Evolutionary conservation across 2,888 invertebrate species (phyloP), one percentile per base, ranked within the genome.

Genomic region (Tridacna gigas): DNA sequence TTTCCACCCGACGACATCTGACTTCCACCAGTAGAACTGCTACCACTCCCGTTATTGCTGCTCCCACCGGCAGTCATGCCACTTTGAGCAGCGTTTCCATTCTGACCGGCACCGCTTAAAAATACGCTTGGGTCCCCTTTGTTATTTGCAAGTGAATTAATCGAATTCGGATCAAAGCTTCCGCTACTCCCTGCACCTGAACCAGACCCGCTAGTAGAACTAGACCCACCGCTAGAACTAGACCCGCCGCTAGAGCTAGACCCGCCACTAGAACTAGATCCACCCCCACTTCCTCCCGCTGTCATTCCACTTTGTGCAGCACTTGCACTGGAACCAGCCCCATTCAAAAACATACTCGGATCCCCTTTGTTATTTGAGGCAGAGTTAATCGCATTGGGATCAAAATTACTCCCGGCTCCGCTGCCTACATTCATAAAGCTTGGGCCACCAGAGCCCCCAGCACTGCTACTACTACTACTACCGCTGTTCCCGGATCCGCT

Each of bases 61-160:
- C 82, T 66, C 47, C 84, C 80, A 7, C 80, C 71, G 7, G 77
- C 69, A 13, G 77, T 71, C 79, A 79, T 83, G 15, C 83, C 83
- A 60, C 65, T 75, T 63, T 83, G 83, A 20, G 83, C 48, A 9
- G 77, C 83, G 28, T 60, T 76, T 0, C 74, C 84, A 37, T 80
- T 84, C 18, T 78, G 77, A 51, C 84, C 84, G 47, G 80, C 80
- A 56, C 80, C 83, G 61, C 77, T 84, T 75, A 89, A 45, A 51
- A 89, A 89, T 22, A 78, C 51, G 25, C 80, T 75, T 15, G 89
- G 89, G 66, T 89, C 87, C 20, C 87, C 86, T 74, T 86, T 88
- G 73, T 89, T 89, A 60, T 87, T 83, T 20, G 86, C 82, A 13
- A 83, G 79, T 47, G 83, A 80, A 51, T 86, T 88, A 15, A 87